Conservation (phyloP, 2,797 vertebrate genomes). For the Ptychobarbus kaznakovi region DNA sequence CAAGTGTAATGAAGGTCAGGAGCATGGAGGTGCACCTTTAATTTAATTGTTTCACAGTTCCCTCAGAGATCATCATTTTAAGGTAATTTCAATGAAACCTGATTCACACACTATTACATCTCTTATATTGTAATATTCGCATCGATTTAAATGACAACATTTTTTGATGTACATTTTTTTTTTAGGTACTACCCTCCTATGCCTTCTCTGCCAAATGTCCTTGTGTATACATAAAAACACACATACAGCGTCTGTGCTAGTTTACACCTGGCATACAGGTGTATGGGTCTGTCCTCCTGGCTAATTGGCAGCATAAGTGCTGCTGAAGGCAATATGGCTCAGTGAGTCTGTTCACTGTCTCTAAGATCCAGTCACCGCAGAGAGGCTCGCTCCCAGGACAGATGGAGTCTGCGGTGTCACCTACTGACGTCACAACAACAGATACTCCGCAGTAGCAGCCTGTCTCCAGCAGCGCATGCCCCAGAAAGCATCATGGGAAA, state of each 20-base stretch:
- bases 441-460: conserved; percentile 54
- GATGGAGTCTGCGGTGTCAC: conserved; percentile 68
- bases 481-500: conserved; percentile 46
- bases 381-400: conserved; percentile 69
- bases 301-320: conserved; percentile 36
- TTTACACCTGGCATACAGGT: conserved; percentile 37
- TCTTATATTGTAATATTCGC: background rate
- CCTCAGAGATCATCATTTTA: background rate
- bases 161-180: background rate
- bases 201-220: background rate
- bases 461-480: conserved; percentile 30
- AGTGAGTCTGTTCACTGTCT: conserved; percentile 67
- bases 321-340: conserved; percentile 37
- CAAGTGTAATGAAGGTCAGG: background rate
- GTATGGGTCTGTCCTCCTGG: conserved; percentile 28
- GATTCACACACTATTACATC: background rate
- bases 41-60: background rate
- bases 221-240: background rate
- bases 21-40: background rate
- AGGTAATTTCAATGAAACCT: background rate
- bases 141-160: background rate
- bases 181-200: background rate
- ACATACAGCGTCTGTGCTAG: background rate
- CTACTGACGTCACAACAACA: conserved; percentile 68
- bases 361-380: conserved; percentile 61